A percentile compares a stretch with the other conserved stretches of the same genome.
These are phyloP conservation scores for Amphipoea oculea DNA, from an alignment of 2,888 invertebrate species.

Conservation along the genomic window DNA sequence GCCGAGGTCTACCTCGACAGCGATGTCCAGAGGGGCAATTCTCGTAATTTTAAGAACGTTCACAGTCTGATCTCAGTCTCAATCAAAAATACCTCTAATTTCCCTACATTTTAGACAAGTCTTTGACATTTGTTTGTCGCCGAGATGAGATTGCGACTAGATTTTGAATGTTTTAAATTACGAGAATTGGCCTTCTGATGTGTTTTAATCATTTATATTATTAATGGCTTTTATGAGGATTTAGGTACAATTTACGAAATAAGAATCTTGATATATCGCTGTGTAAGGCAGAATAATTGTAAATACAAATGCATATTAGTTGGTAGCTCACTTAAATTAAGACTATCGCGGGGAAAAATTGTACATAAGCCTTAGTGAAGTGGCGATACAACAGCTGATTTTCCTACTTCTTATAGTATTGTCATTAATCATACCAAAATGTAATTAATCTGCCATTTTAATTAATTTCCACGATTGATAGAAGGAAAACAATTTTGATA, in stretches of 20 bases:
- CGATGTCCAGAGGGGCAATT: no score
- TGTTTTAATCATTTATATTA: background rate
- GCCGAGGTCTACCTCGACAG: background rate
- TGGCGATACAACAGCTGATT: background rate
- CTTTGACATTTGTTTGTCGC: no score
- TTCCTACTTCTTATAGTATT: background rate
- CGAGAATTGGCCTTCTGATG: no score
- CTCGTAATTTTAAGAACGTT: no score
- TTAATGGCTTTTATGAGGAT: background rate
- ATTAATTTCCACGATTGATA: background rate
- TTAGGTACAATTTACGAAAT: background rate
- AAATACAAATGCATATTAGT: background rate
- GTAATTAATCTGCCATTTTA: background rate
- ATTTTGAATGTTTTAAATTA: no score
- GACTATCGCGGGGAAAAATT: background rate
- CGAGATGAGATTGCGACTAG: no score
- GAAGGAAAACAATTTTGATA: constrained; percentile 7
- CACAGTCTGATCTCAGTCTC: no score
- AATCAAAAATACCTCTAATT: no score
- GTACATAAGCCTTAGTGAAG: background rate
- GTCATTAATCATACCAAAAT: background rate
- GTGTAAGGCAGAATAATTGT: background rate
- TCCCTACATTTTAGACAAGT: no score
- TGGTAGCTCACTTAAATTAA: background rate
- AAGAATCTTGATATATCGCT: background rate